Base-by-base conservation (phyloP, 2,113 vertebrate species). In the Pseudorasbora parva region DNA sequence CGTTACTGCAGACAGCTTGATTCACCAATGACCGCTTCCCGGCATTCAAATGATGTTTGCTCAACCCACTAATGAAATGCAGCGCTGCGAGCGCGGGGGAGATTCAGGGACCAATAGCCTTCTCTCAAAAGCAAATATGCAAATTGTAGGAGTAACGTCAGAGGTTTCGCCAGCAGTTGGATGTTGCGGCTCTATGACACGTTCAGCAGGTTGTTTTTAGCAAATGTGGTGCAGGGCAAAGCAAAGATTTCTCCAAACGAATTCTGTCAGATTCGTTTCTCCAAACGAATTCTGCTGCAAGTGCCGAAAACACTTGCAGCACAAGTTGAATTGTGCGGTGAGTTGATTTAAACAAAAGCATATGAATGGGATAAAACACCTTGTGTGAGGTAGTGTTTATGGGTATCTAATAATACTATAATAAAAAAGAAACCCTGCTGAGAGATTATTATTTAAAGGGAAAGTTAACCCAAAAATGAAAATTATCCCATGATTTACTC, bases 1-100 rank as follows among this genome's bases (percentile, higher is more conserved):
- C 89, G 86, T 85, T 75, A 85, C 76, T 83, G 83, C 86, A 74
- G 84, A 85, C 86, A 83, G 82, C 75, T 81, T 51, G 86, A 85
- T 56, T 88, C 87, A 87, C 89, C 86, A 86, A 84, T 88, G 86
- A 84, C 86, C 77, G 84, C 57, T 77, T 76, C 69, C 76, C 84
- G 82, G 71, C 72, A 72, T 86, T 80, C 85, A 87, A 85, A 82
- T 54, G 60, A 87, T 88, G 79, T 86, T 86, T 85, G 84, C 74
- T 66, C 82, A 78, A 74, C 62, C 87, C 87, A 78, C 84, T 88
- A 85, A 87, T 89, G 84, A 90, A 87, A 87, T 83, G 27, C 81
- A 75, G 79, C 59, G 54, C 71, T 71, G 69, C 82, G 69, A 33
- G 27, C 79, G 74, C 83, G 78, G 85, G 87, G 74, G 81, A 80